Conservation (phyloP, 1,140 invertebrate species). For the Heliothis subflexa region DNA sequence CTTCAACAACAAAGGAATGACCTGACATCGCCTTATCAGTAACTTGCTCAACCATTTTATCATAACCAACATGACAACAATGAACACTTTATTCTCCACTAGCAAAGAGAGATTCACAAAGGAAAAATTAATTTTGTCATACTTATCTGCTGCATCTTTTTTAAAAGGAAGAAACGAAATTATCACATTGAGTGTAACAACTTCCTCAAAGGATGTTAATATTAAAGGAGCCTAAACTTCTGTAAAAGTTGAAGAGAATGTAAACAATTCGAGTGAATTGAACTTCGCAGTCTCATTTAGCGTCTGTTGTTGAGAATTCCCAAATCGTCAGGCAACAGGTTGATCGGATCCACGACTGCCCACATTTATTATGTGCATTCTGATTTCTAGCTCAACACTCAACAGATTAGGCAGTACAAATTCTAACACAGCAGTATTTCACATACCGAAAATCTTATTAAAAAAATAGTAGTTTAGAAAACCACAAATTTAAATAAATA, state of each 20-base stretch:
- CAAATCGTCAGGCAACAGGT: slow-evolving; percentile 38
- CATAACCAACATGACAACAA: slow-evolving; percentile 42
- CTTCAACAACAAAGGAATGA: slow-evolving; percentile 72
- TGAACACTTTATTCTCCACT: slow-evolving; percentile 26
- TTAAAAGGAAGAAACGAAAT: slow-evolving; percentile 21
- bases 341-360: slow-evolving; percentile 4
- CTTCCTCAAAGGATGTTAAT: slow-evolving; percentile 24
- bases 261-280: slow-evolving; percentile 19
- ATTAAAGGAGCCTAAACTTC: neutral
- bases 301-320: slow-evolving; percentile 38
- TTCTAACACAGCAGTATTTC: neutral
- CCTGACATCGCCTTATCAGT: slow-evolving; percentile 76
- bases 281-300: slow-evolving; percentile 12
- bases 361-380: slow-evolving; percentile 27
- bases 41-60: slow-evolving; percentile 52
- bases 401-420: neutral
- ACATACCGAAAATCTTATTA: neutral
- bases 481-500: no score
- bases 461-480: no score
- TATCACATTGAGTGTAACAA: neutral
- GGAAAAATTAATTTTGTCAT: slow-evolving; percentile 15
- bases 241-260: slow-evolving; percentile 6
- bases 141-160: slow-evolving; percentile 26
- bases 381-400: neutral
- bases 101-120: slow-evolving; percentile 3